Evolutionary conservation across 2,113 vertebrate species (phyloP).

Genomic region (Mirza zaza): DNA sequence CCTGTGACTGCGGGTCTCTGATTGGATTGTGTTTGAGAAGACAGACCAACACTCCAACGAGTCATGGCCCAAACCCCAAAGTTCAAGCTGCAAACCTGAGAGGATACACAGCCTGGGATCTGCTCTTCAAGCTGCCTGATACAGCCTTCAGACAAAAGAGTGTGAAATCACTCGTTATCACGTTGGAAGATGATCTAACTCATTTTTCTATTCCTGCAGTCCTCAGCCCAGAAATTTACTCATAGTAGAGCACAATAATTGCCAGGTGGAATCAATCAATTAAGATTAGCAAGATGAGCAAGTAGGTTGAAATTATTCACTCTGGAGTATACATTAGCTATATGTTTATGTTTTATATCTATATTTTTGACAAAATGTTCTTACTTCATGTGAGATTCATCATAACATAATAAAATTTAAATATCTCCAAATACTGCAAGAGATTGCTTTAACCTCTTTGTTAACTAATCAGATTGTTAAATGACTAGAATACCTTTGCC

Average conservation of each 20-base stretch:
- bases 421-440: neutral
- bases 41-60: neutral
- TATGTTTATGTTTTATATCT: neutral
- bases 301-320: neutral
- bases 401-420: slow-evolving; percentile 25
- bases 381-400: neutral
- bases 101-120: neutral
- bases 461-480: neutral
- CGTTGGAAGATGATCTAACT: neutral
- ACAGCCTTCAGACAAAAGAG: neutral
- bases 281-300: neutral
- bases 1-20: neutral
- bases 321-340: neutral
- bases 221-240: neutral
- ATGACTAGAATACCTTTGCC: neutral
- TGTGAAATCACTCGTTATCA: neutral
- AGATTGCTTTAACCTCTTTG: neutral
- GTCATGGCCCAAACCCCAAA: neutral
- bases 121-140: neutral
- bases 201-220: neutral
- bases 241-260: neutral
- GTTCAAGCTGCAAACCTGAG: neutral
- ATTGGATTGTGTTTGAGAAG: neutral
- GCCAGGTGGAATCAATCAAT: too few species aligned
- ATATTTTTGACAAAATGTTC: neutral